These are phyloP conservation scores for Xyrauchen texanus DNA, from an alignment of 2,113 vertebrate species.

Conservation along the genomic window DNA sequence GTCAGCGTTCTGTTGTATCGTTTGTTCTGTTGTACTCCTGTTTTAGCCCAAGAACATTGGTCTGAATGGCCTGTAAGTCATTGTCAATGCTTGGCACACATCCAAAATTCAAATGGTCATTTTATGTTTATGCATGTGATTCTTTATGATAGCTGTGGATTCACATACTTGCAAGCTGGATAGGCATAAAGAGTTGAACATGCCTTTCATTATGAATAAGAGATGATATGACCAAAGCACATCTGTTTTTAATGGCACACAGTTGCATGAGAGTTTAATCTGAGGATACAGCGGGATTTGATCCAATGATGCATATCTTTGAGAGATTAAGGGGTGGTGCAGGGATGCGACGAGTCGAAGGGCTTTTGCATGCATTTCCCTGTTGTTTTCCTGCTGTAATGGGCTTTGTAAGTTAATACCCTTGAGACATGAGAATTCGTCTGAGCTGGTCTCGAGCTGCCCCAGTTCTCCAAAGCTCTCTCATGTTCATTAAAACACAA, in stretches of 20 bases:
- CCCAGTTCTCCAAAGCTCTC: slow-evolving; percentile 65
- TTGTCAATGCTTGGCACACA: too few relatives aligned
- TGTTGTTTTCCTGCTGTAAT: slow-evolving; percentile 72
- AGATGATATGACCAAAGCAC: slow-evolving; percentile 63
- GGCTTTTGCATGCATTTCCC: slow-evolving; percentile 56
- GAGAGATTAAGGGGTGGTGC: slow-evolving; percentile 68
- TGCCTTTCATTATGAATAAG: slow-evolving; percentile 52
- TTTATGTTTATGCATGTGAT: not conserved
- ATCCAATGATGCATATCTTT: slow-evolving; percentile 73
- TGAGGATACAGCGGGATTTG: slow-evolving; percentile 67
- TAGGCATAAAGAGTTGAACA: not conserved
- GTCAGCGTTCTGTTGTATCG: too few relatives aligned
- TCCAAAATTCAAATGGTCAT: not conserved
- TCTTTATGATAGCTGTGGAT: not conserved
- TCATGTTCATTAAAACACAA: slow-evolving; percentile 62
- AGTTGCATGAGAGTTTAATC: slow-evolving; percentile 71
- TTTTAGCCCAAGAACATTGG: too few relatives aligned
- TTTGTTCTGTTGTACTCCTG: too few relatives aligned
- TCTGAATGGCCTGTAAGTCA: too few relatives aligned
- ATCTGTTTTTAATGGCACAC: slow-evolving; percentile 72
- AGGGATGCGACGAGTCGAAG: slow-evolving; percentile 55
- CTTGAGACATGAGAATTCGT: slow-evolving; percentile 70
- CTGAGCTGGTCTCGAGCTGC: slow-evolving; percentile 64
- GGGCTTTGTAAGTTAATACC: slow-evolving; percentile 78
- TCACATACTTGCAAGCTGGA: not conserved